Evolutionary conservation across 1,140 invertebrate species (phyloP).

Genomic region (Venturia canescens): DNA sequence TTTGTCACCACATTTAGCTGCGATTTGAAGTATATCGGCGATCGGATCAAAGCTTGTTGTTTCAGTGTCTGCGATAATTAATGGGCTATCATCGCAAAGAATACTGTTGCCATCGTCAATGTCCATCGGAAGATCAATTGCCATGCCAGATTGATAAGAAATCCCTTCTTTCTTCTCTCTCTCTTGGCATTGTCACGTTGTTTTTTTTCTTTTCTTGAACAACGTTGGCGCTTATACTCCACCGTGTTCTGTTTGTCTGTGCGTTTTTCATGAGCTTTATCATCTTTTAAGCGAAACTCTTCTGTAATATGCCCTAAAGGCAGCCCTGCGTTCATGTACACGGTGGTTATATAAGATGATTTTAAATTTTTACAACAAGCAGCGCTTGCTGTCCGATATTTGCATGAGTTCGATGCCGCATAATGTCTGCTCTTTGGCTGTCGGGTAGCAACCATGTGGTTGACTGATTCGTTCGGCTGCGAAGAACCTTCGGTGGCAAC

Average conservation of each 20-base stretch:
- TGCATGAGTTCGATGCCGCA: slow-evolving; percentile 9
- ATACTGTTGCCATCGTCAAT: background rate
- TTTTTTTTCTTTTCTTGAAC: slow-evolving; percentile 40
- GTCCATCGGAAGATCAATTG: slow-evolving; percentile 27
- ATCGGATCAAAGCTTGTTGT: slow-evolving; percentile 28
- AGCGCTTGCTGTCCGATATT: slow-evolving; percentile 15
- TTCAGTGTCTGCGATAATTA: slow-evolving; percentile 22
- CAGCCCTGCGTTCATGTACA: slow-evolving; percentile 10
- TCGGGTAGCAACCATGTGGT: slow-evolving; percentile 41
- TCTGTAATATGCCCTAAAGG: slow-evolving; percentile 24
- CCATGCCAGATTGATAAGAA: slow-evolving; percentile 47
- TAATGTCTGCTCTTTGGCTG: slow-evolving; percentile 38
- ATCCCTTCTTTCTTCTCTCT: slow-evolving; percentile 44
- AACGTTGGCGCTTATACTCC: slow-evolving; percentile 30
- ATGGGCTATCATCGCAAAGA: slow-evolving; percentile 28
- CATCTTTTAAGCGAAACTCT: slow-evolving; percentile 7
- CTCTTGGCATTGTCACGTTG: slow-evolving; percentile 36
- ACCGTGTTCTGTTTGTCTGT: slow-evolving; percentile 8
- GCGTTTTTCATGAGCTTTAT: slow-evolving; percentile 1
- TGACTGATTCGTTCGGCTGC: slow-evolving; percentile 42
- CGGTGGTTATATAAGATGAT: slow-evolving; percentile 27
- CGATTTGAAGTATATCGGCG: slow-evolving; percentile 39
- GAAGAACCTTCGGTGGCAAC: slow-evolving; percentile 41
- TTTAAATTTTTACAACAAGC: slow-evolving; percentile 41
- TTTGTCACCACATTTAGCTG: slow-evolving; percentile 33